Conservation (phyloP, 1,140 invertebrate genomes). For the Whitmania pigra region DNA sequence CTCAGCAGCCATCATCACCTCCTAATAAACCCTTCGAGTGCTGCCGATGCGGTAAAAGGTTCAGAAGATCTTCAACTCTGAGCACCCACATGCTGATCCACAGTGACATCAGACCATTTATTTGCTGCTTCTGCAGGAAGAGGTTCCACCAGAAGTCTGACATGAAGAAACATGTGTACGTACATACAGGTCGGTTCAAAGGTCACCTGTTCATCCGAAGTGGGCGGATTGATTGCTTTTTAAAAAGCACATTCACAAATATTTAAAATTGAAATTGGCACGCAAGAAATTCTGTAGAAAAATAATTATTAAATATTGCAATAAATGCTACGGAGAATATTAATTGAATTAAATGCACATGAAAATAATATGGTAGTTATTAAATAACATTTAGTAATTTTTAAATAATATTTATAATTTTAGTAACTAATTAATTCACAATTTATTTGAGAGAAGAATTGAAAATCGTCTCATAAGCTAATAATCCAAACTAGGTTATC, state of each 20-base stretch:
- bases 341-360: no score
- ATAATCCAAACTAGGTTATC: no score
- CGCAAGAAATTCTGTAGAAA: no score
- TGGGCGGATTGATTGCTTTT: no score
- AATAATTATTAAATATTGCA: no score
- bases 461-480: no score
- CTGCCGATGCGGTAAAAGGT: slow-evolving; percentile 88
- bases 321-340: no score
- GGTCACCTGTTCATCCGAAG: neutral
- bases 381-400: no score
- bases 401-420: no score
- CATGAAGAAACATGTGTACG: slow-evolving; percentile 96
- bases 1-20: slow-evolving; percentile 66
- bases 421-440: no score
- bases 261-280: neutral
- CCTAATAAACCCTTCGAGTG: slow-evolving; percentile 55
- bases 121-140: slow-evolving; percentile 58
- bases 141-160: slow-evolving; percentile 93
- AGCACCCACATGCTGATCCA: slow-evolving; percentile 91
- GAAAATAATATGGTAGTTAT: no score
- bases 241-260: neutral
- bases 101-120: slow-evolving; percentile 58
- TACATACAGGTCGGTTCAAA: slow-evolving; percentile 71
- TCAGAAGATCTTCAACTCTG: slow-evolving; percentile 84
- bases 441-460: no score